phyloP scores from a whole-genome alignment of 1,140 invertebrate genomes.

The Brachystomella parvula region DNA sequence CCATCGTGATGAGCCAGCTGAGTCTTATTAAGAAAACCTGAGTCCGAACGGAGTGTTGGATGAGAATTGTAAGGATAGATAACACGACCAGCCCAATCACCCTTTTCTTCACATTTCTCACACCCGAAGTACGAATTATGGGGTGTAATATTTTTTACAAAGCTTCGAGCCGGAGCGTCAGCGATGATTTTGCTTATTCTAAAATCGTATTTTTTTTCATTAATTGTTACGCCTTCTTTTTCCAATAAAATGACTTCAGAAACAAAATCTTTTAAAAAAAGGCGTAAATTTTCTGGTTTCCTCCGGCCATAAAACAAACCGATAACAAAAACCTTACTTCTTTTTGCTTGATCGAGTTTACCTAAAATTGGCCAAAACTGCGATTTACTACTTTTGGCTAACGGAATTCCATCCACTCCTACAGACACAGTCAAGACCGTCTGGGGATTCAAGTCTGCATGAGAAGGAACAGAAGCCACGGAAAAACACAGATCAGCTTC shows the following conservation, averaged over 20 bases:
- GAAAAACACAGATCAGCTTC: not conserved
- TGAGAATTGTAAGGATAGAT: not conserved
- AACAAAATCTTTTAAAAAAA: slow-evolving; percentile 8
- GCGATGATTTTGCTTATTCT: slow-evolving; percentile 11
- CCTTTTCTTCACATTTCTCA: slow-evolving; percentile 12
- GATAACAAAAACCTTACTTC: slow-evolving; percentile 18
- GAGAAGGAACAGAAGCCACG: not conserved
- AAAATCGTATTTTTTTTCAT: slow-evolving; percentile 1
- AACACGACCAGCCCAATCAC: not conserved
- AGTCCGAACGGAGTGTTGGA: not conserved
- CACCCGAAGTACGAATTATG: slow-evolving; percentile 17
- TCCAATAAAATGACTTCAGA: slow-evolving; percentile 14
- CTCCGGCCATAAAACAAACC: slow-evolving; percentile 17
- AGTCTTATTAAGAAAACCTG: not conserved
- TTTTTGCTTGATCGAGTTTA: slow-evolving; percentile 19
- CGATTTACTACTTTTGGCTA: slow-evolving; percentile 12
- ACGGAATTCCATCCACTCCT: slow-evolving; percentile 20
- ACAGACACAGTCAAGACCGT: slow-evolving; percentile 8
- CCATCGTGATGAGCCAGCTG: slow-evolving; percentile 21
- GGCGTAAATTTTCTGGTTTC: slow-evolving; percentile 15
- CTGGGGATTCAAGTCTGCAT: too few species aligned
- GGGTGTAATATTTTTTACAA: slow-evolving; percentile 8
- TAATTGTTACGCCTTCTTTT: slow-evolving; percentile 1
- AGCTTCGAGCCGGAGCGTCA: slow-evolving; percentile 20
- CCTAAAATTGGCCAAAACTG: slow-evolving; percentile 25